phyloP scores from a whole-genome alignment of 2,113 vertebrate genomes.

The Phrynosoma blainvillii region DNA sequence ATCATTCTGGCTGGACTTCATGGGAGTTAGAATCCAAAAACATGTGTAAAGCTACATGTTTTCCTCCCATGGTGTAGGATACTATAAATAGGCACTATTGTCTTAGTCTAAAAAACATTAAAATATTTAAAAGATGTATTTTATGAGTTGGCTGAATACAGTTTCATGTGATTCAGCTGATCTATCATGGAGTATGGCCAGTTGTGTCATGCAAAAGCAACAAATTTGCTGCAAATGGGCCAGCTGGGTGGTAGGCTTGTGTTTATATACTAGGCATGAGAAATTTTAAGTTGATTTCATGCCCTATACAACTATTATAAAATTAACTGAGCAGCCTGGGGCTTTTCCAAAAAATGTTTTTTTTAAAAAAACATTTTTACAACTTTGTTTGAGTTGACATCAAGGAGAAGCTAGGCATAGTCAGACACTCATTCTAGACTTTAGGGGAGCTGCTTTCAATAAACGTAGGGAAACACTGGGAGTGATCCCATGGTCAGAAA shows the following conservation, averaged over 20 bases:
- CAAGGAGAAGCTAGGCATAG: too few relatives aligned
- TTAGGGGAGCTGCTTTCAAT: too few relatives aligned
- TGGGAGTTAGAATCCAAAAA: too few relatives aligned
- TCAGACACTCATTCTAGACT: too few relatives aligned
- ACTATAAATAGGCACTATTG: not conserved
- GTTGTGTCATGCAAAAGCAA: not conserved
- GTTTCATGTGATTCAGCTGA: not conserved
- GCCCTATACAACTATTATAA: not conserved
- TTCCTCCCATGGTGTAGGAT: not conserved
- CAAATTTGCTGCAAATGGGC: not conserved
- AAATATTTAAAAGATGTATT: too few relatives aligned
- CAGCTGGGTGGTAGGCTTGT: not conserved
- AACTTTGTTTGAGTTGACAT: not conserved
- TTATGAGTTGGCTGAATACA: not conserved
- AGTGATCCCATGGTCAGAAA: too few relatives aligned
- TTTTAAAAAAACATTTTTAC: not conserved
- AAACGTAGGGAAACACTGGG: too few relatives aligned
- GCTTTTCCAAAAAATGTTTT: not conserved
- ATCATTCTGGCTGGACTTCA: too few relatives aligned
- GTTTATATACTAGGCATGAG: not conserved
- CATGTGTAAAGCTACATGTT: too few relatives aligned
- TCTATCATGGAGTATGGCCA: not conserved
- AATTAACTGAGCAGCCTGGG: not conserved
- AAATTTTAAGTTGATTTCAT: not conserved
- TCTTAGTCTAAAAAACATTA: not conserved